phyloP scores from a whole-genome alignment of 2,113 vertebrate genomes.

The Chaetodon trifascialis region DNA sequence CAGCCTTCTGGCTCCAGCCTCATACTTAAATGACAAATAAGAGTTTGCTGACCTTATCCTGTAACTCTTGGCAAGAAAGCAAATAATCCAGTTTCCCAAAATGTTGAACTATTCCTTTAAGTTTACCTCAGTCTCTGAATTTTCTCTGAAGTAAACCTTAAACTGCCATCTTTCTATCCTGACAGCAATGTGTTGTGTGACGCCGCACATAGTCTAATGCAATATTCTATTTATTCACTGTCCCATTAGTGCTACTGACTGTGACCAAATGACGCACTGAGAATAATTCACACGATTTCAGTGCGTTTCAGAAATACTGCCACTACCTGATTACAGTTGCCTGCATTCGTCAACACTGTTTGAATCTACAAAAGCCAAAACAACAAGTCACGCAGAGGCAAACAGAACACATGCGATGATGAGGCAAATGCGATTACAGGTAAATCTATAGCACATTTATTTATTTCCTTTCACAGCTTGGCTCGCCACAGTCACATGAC shows the following conservation, averaged over 20 bases:
- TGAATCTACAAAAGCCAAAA: slow-evolving; percentile 60
- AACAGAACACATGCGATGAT: slow-evolving; percentile 36
- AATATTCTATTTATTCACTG: slow-evolving; percentile 58
- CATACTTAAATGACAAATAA: neutral
- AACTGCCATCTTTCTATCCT: slow-evolving; percentile 52
- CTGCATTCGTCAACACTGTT: slow-evolving; percentile 54
- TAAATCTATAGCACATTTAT: slow-evolving; percentile 70
- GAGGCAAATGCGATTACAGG: slow-evolving; percentile 57
- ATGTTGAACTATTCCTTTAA: slow-evolving; percentile 19
- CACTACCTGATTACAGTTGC: slow-evolving; percentile 60
- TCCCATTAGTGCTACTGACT: slow-evolving; percentile 58
- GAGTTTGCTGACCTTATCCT: too few species aligned
- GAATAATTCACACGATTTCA: slow-evolving; percentile 43
- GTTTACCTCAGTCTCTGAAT: slow-evolving; percentile 36
- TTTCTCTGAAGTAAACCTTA: slow-evolving; percentile 25
- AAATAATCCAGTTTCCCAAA: neutral
- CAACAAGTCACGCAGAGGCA: slow-evolving; percentile 29
- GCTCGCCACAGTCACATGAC: slow-evolving; percentile 52
- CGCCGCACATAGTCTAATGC: slow-evolving; percentile 57
- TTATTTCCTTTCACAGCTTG: slow-evolving; percentile 35
- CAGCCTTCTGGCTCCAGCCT: neutral
- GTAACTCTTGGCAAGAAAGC: slow-evolving; percentile 3
- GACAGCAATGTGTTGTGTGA: slow-evolving; percentile 52
- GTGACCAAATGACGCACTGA: slow-evolving; percentile 77
- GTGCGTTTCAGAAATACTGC: slow-evolving; percentile 71